phyloP scores from a whole-genome alignment of 1,140 invertebrate species.

The Saccostrea glomerata region DNA sequence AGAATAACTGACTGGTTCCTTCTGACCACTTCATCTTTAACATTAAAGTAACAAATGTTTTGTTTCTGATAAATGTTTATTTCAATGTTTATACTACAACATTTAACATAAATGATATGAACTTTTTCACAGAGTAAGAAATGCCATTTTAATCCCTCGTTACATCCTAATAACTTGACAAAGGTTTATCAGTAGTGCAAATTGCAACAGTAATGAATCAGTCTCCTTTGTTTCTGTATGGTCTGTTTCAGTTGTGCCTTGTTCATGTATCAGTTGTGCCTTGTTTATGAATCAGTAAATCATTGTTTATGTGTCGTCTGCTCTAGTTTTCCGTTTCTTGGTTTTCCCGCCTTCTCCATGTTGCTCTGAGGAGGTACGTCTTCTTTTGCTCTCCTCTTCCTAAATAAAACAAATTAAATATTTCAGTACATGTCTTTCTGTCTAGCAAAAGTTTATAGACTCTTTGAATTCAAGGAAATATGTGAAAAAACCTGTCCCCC shows the following conservation, averaged over 20 bases:
- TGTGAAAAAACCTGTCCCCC: too few species aligned
- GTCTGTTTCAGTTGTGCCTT: neutral
- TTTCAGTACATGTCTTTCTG: too few species aligned
- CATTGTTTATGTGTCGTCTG: slow-evolving; percentile 61
- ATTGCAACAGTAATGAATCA: neutral
- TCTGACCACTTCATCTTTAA: too few species aligned
- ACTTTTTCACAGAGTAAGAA: neutral
- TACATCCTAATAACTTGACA: neutral
- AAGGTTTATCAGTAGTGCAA: neutral
- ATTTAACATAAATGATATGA: neutral
- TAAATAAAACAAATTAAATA: slow-evolving; percentile 45
- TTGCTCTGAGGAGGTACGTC: slow-evolving; percentile 67
- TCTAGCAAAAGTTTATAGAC: too few species aligned
- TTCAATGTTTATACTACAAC: neutral
- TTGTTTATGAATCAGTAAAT: slow-evolving; percentile 56
- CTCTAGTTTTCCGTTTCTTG: slow-evolving; percentile 73
- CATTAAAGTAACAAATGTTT: too few species aligned
- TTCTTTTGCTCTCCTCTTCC: slow-evolving; percentile 72
- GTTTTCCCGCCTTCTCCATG: slow-evolving; percentile 70
- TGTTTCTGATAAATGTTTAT: neutral
- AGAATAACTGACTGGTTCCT: too few species aligned
- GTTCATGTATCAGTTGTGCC: neutral
- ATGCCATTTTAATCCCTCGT: neutral
- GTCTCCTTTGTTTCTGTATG: neutral
- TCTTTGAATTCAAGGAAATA: too few species aligned